Evolutionary conservation across 2,888 invertebrate genomes (phyloP), one percentile per base, ranked within the genome.

Genomic region (Agapostemon virescens): DNA sequence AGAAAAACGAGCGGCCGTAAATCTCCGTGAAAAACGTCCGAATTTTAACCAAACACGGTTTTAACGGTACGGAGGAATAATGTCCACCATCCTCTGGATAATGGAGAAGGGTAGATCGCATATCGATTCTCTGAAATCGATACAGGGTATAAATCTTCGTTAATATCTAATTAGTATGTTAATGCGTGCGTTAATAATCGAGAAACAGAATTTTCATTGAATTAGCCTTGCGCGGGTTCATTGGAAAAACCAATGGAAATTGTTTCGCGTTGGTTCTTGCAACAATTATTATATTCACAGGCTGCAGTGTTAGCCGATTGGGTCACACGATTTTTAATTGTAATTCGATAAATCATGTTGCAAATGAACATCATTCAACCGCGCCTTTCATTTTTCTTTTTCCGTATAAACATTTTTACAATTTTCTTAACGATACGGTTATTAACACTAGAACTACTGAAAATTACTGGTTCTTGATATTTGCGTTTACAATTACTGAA

Each of bases 111-210:
- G 30, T 45, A 69, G 79, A 74, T 79, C 66, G 40, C 42, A 26
- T 55, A 55, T 55, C 55, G 74, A 73, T 67, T 61, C 17, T 20
- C 45, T 6, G n/a, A 23, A 26, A 61, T 79, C 79, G 70, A 79
- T 74, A 70, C 69, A 67, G 74, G 30, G 45, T 42, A 79, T 79
- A 79, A 79, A 81, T 79, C 80, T 67, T 52, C 20, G 55, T 66
- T 79, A 74, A 74, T 79, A 58, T 40, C 70, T 74, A 79, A 81
- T 81, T 81, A 79, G 67, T 81, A 81, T 81, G 80, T 67, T 74
- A 79, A 81, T 81, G 69, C 67, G 74, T 45, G 23, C 80, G 67
- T 79, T 79, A 73, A 79, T 81, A 79, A 81, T 79, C 79, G 55
- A 17, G 67, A n/a, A 45, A 64, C 79, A 17, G 66, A 52, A 79